These are phyloP conservation scores for Pungitius pungitius DNA, from an alignment of 2,113 vertebrate genomes.

Conservation along the genomic window DNA sequence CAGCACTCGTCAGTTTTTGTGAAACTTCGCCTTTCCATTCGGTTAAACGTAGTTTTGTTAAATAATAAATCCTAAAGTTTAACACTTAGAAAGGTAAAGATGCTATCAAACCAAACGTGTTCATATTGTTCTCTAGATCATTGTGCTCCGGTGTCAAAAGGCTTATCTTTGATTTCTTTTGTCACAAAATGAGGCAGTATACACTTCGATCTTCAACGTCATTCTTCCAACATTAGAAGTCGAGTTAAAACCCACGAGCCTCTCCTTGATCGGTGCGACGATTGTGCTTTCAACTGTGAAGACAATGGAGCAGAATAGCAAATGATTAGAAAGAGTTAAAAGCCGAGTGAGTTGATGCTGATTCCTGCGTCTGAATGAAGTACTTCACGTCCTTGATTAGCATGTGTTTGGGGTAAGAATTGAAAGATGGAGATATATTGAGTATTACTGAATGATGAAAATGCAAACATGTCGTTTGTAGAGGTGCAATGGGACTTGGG, in stretches of 20 bases:
- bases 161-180: slow-evolving; percentile 32
- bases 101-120: background rate
- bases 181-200: background rate
- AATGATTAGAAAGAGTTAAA: slow-evolving; percentile 26
- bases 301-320: slow-evolving; percentile 33
- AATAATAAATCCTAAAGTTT: background rate
- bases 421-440: background rate
- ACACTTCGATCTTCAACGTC: background rate
- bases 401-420: background rate
- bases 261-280: slow-evolving; percentile 21
- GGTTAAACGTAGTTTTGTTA: background rate
- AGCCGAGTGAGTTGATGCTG: background rate
- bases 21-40: background rate
- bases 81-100: background rate
- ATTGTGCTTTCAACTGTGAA: slow-evolving; percentile 14
- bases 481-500: no score
- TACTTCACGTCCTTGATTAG: background rate
- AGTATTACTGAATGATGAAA: background rate
- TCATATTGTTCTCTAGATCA: background rate
- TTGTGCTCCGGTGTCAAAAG: background rate
- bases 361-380: slow-evolving; percentile 3
- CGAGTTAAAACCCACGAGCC: slow-evolving; percentile 13
- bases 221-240: slow-evolving; percentile 17
- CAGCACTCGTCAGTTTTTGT: background rate
- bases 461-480: no score